Evolutionary conservation across 2,888 invertebrate species (phyloP).

Genomic region (Cylindroiulus punctatus): DNA sequence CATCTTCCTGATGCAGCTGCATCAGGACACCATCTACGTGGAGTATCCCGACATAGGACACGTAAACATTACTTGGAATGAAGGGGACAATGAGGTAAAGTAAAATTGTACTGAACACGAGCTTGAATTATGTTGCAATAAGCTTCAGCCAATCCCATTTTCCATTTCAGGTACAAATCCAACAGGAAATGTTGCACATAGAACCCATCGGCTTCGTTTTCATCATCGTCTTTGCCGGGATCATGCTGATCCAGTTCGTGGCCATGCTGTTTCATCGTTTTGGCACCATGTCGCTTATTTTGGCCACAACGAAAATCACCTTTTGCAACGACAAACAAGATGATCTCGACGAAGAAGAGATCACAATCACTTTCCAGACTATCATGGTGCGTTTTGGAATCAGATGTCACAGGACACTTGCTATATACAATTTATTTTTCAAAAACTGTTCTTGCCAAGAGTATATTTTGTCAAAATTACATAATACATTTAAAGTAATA

Average conservation of each 20-base stretch:
- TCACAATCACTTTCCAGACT: background rate
- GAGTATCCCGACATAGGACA: constrained; percentile 71
- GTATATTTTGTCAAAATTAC: too few species aligned
- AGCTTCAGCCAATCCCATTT: background rate
- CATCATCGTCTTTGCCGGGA: constrained; percentile 67
- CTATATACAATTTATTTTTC: too few species aligned
- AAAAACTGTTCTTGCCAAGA: too few species aligned
- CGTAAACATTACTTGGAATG: constrained; percentile 62
- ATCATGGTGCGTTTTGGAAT: background rate
- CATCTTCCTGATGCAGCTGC: constrained; percentile 70
- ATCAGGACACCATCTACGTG: constrained; percentile 68
- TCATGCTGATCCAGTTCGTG: constrained; percentile 68
- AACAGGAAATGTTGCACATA: constrained; percentile 62
- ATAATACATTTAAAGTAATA: too few species aligned
- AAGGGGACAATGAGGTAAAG: background rate
- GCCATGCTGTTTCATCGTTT: constrained; percentile 69
- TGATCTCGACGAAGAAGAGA: background rate
- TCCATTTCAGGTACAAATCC: constrained; percentile 14
- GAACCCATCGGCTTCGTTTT: constrained; percentile 69
- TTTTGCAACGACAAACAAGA: background rate
- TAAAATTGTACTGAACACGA: too few species aligned
- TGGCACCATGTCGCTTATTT: constrained; percentile 68
- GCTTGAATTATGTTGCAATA: background rate
- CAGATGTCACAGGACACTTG: too few species aligned
- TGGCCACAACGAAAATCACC: constrained; percentile 62